Evolutionary conservation across 2,797 vertebrate species (phyloP), one percentile per base, ranked within the genome.

Genomic region (Bradypus variegatus): DNA sequence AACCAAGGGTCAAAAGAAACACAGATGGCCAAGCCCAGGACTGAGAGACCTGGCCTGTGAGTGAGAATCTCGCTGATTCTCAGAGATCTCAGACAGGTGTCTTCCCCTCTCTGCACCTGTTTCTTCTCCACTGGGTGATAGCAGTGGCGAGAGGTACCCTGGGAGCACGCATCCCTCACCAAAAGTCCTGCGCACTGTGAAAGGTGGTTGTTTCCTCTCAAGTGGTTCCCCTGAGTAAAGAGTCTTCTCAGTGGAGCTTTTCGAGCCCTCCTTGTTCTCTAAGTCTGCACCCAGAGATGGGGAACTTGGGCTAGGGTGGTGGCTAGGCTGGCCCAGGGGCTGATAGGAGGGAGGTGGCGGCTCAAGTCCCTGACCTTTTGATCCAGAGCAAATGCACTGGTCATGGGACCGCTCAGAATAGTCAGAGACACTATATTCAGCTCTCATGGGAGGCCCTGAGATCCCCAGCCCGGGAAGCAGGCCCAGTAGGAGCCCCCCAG

Each of bases 371-470:
- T 96, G 95, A 96, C 95, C 96, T 96, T 96, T 96, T 6, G 73
- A 92, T 94, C 91, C 88, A 36, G 88, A 84, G 90, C 11, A 48
- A 96, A 92, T 67, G 62, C 53, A 41, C 88, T 45, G 82, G 94
- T 96, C 96, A 96, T 95, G 91, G 84, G 96, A 92, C 93, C 0
- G 88, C 96, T 96, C 94, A 96, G 94, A 96, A 96, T 96, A 96
- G 95, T 93, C 38, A 19, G 29, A 64, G 84, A 78, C 80, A 92
- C 94, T 96, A 95, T 94, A 96, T 94, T 94, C 94, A 94, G 95
- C 95, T 95, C 94, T 86, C 69, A 75, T 90, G 88, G 93, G 95
- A 95, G 90, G 94, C 90, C 93, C 82, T 23, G 19, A 94, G 78
- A 94, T 94, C 81, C 89, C 85, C 73, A 81, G 93, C 73, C 64